Percentiles rank a stretch among this genome's conserved stretches.
These are phyloP conservation scores for Notocelia uddmanniana DNA, from an alignment of 2,888 invertebrate genomes.

Conservation along the genomic window DNA sequence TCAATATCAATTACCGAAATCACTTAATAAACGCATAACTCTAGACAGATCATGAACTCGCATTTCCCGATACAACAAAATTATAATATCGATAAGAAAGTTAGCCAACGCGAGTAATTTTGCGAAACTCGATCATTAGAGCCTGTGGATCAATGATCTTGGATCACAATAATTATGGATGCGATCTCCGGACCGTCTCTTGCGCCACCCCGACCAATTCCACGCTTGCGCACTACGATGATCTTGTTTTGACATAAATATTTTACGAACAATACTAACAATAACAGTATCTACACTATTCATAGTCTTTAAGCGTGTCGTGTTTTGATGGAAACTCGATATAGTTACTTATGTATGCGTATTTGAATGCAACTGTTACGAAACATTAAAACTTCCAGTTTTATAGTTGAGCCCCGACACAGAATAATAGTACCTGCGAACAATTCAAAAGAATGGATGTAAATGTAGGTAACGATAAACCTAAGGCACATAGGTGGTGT, in stretches of 20 bases:
- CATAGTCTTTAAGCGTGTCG: no score
- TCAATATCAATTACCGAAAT: not conserved
- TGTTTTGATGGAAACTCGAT: no score
- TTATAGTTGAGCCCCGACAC: no score
- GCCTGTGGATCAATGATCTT: slow-evolving; percentile 36
- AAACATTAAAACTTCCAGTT: no score
- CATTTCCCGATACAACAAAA: slow-evolving; percentile 31
- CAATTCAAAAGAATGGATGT: no score
- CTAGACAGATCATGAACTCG: slow-evolving; percentile 7
- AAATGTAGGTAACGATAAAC: no score
- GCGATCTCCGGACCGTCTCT: slow-evolving; percentile 26
- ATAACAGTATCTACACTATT: no score
- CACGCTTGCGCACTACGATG: slow-evolving; percentile 23
- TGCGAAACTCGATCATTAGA: slow-evolving; percentile 42
- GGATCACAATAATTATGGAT: slow-evolving; percentile 45
- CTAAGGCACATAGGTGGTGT: no score
- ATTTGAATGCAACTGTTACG: no score
- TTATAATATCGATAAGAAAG: slow-evolving; percentile 39
- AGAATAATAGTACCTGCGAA: no score
- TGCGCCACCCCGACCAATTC: slow-evolving; percentile 35
- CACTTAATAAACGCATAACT: not conserved
- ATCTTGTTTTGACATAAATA: slow-evolving; percentile 29
- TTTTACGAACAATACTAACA: no score
- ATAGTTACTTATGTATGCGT: no score
- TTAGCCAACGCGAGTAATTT: slow-evolving; percentile 35